These are phyloP conservation scores for Augochlora pura DNA, from an alignment of 1,140 invertebrate genomes.

Conservation along the genomic window DNA sequence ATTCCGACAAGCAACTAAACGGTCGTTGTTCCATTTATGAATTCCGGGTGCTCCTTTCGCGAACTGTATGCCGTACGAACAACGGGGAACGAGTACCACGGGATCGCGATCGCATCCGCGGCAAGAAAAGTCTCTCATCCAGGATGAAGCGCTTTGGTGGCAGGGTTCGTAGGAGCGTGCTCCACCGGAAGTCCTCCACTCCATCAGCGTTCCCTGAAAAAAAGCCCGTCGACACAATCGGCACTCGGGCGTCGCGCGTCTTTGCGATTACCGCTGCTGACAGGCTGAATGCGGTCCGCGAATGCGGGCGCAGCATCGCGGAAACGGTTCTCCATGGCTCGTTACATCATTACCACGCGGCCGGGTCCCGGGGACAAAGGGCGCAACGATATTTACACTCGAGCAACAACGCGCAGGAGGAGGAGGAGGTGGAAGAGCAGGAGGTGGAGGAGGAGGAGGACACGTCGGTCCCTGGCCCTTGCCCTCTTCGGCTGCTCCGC, in stretches of 20 bases:
- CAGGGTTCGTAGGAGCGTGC: not conserved
- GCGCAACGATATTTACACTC: slow-evolving; percentile 15
- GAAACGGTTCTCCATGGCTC: not conserved
- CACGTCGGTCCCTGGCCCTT: too few species aligned
- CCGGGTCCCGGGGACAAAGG: not conserved
- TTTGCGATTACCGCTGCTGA: slow-evolving; percentile 21
- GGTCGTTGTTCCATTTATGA: too few species aligned
- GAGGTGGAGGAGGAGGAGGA: not conserved
- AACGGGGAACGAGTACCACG: too few species aligned
- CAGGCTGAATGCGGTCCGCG: not conserved
- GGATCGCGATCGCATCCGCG: not conserved
- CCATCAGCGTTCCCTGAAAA: not conserved
- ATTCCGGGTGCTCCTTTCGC: too few species aligned
- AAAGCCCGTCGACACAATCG: not conserved
- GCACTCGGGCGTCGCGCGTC: not conserved
- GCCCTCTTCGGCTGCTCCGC: not conserved
- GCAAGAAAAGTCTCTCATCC: not conserved
- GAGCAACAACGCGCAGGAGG: not conserved
- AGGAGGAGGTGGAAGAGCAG: not conserved
- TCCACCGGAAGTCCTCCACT: slow-evolving; percentile 11
- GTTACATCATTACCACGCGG: slow-evolving; percentile 1
- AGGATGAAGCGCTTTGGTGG: slow-evolving; percentile 1
- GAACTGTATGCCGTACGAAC: too few species aligned
- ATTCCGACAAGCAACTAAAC: too few species aligned
- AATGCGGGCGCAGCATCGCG: not conserved